Conservation (phyloP, 2,888 invertebrate genomes). For the Papilio elwesi region DNA sequence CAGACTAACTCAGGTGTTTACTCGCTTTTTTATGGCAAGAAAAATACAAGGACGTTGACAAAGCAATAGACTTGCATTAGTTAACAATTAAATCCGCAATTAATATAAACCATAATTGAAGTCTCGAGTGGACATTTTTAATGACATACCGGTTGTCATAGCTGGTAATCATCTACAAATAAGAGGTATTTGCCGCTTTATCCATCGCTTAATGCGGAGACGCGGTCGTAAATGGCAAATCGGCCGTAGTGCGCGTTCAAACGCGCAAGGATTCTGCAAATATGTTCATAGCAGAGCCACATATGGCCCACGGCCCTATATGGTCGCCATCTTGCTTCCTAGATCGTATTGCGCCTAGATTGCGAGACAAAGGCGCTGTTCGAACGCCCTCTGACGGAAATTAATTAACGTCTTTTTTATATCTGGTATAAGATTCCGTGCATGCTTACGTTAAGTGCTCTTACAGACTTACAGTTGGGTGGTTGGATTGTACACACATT, state of each 20-base stretch:
- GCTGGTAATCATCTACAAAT: conserved; percentile 20
- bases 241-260: conserved; percentile 15
- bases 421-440: conserved; percentile 1
- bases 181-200: conserved; percentile 30
- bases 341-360: conserved; percentile 43
- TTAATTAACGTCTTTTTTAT: conserved; percentile 30
- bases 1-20: no score
- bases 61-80: background rate
- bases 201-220: conserved; percentile 19
- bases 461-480: background rate
- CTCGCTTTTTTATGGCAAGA: no score
- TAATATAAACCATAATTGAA: conserved; percentile 3
- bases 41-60: background rate
- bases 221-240: conserved; percentile 36
- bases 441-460: background rate
- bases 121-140: conserved; percentile 12
- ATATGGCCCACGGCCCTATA: conserved; percentile 44
- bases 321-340: conserved; percentile 48
- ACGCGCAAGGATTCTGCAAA: conserved; percentile 41
- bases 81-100: conserved; percentile 6
- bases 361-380: conserved; percentile 37
- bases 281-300: conserved; percentile 38
- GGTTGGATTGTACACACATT: background rate
- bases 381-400: conserved; percentile 27
- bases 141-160: conserved; percentile 5